Conservation (phyloP, 2,113 vertebrate genomes). For the Sprattus sprattus region DNA sequence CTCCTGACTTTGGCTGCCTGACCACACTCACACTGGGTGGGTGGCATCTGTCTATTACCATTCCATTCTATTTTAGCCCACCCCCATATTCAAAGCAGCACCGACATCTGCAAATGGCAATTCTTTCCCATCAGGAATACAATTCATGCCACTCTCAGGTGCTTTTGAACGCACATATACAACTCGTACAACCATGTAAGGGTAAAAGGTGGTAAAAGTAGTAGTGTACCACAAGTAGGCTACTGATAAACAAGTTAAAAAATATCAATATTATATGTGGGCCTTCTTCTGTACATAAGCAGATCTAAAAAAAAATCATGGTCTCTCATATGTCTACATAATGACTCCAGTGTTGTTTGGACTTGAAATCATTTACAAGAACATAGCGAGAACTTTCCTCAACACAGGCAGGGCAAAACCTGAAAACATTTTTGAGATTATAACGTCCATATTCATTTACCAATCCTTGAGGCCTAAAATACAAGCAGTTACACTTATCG, state of each 20-base stretch:
- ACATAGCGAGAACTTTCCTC: not conserved
- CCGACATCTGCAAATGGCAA: conserved; percentile 39
- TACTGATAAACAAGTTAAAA: not conserved
- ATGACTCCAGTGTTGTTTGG: not conserved
- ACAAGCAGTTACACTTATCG: not conserved
- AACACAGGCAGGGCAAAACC: not conserved
- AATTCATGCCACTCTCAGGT: conserved; percentile 29
- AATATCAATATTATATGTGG: not conserved
- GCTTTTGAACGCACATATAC: not conserved
- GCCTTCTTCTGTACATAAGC: not conserved
- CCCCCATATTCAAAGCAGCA: not conserved
- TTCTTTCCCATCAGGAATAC: conserved; percentile 34
- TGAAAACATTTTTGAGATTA: not conserved
- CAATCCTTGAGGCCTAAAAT: not conserved
- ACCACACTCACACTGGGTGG: conserved; percentile 43
- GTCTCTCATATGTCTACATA: not conserved
- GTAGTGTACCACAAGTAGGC: not conserved
- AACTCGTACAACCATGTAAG: not conserved
- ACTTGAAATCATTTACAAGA: not conserved
- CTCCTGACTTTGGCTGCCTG: conserved; percentile 33
- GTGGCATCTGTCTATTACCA: conserved; percentile 47
- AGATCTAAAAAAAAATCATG: not conserved
- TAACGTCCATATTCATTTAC: not conserved
- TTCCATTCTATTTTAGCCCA: conserved; percentile 37
- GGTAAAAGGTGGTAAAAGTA: not conserved